Conservation (phyloP, 2,888 invertebrate species). For the Dicyrtomina minuta region DNA sequence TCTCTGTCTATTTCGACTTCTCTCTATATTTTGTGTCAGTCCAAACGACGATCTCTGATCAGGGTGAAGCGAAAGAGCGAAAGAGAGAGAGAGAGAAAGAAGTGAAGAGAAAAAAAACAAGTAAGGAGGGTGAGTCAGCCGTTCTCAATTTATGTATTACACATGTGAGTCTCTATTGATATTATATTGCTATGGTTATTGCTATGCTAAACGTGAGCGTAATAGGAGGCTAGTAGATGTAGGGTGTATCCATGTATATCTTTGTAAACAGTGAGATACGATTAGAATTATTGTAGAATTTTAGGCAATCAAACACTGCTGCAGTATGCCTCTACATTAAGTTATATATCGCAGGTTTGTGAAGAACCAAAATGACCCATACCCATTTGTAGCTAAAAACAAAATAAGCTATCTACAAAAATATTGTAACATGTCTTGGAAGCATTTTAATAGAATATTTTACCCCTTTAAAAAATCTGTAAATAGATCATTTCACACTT, state of each 20-base stretch:
- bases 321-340: too few relatives aligned
- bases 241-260: not conserved
- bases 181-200: too few relatives aligned
- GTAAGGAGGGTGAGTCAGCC: constrained; percentile 29
- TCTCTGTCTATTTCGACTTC: constrained; percentile 1
- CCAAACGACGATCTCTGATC: constrained; percentile 32
- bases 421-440: too few relatives aligned
- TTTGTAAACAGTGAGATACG: too few relatives aligned
- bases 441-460: too few relatives aligned
- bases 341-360: too few relatives aligned
- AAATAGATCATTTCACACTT: too few relatives aligned
- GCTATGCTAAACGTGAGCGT: not conserved
- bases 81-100: constrained; percentile 15
- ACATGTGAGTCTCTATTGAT: constrained; percentile 21
- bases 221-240: not conserved
- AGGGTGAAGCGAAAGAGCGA: constrained; percentile 20
- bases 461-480: too few relatives aligned
- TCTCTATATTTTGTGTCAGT: constrained; percentile 30
- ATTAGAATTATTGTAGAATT: not conserved
- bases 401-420: too few relatives aligned
- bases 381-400: too few relatives aligned
- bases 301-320: not conserved
- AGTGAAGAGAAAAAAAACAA: constrained; percentile 4
- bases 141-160: constrained; percentile 23
- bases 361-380: too few relatives aligned